Conservation (phyloP, 2,113 vertebrate species). For the Vicugna pacos region DNA sequence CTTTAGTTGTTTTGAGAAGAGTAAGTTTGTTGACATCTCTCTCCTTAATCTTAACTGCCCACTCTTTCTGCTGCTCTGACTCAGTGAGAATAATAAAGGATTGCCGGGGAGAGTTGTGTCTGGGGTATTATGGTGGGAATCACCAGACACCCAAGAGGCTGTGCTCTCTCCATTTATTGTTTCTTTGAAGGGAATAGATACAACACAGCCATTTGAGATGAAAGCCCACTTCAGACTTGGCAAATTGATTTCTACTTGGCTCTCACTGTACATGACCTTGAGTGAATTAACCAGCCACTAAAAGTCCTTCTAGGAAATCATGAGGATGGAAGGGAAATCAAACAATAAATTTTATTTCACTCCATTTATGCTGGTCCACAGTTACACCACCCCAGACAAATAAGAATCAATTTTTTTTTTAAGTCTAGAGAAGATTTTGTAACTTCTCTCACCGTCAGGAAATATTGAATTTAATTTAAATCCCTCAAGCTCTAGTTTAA, state of each 20-base stretch:
- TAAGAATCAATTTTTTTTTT: constrained; percentile 67
- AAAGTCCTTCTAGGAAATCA: constrained; percentile 63
- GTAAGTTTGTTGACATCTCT: background rate
- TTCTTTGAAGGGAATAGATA: constrained; percentile 60
- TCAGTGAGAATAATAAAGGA: background rate
- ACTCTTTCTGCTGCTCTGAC: background rate
- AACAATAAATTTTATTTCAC: constrained; percentile 52
- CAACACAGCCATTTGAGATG: constrained; percentile 32
- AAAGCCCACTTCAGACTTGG: constrained; percentile 60
- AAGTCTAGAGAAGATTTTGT: constrained; percentile 46
- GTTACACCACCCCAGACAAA: background rate
- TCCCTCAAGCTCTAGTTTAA: constrained; percentile 43
- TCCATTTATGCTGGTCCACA: constrained; percentile 38
- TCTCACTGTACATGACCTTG: constrained; percentile 51
- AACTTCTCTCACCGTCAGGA: constrained; percentile 36
- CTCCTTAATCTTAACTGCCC: background rate
- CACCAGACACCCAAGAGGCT: constrained; percentile 4
- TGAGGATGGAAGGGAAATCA: constrained; percentile 46
- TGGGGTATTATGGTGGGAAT: background rate
- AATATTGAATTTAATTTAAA: constrained; percentile 63
- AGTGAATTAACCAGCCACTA: constrained; percentile 60
- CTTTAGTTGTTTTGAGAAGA: constrained; percentile 54
- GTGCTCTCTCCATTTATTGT: constrained; percentile 28
- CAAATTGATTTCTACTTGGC: constrained; percentile 54
- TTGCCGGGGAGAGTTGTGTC: background rate